These are phyloP conservation scores for Turnix velox DNA, from an alignment of 2,113 vertebrate species.

Conservation along the genomic window DNA sequence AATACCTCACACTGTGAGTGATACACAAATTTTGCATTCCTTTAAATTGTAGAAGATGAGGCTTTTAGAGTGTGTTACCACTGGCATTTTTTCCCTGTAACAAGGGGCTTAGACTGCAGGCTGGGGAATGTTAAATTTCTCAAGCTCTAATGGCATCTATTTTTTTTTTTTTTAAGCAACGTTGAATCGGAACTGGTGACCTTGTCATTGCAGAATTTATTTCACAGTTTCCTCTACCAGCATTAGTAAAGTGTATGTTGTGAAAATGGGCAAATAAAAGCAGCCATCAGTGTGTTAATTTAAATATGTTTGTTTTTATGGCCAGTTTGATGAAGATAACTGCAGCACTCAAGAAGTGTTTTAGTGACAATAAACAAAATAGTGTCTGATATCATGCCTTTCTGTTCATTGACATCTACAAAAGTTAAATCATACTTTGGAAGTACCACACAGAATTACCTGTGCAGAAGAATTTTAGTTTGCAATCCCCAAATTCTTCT, in stretches of 20 bases:
- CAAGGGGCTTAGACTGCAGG: background rate
- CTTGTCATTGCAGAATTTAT: slow-evolving; percentile 16
- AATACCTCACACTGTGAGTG: slow-evolving; percentile 24
- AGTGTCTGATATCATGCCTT: background rate
- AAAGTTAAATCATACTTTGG: background rate
- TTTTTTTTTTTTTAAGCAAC: background rate
- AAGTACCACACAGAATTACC: background rate
- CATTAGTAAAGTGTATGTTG: background rate
- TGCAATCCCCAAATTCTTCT: slow-evolving; percentile 25
- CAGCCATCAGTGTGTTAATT: background rate
- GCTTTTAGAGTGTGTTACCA: slow-evolving; percentile 32
- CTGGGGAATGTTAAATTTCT: slow-evolving; percentile 39
- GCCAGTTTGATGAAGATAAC: background rate
- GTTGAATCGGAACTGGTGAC: slow-evolving; percentile 1
- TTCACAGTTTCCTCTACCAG: background rate
- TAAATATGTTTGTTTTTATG: background rate
- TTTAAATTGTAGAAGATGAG: slow-evolving; percentile 48
- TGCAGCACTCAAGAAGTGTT: background rate
- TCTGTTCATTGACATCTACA: background rate
- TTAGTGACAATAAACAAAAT: background rate
- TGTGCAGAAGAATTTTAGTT: slow-evolving; percentile 47
- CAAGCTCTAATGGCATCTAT: background rate
- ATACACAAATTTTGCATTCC: slow-evolving; percentile 47
- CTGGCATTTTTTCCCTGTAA: slow-evolving; percentile 19
- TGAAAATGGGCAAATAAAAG: background rate